Evolutionary conservation across 2,888 invertebrate species (phyloP).

Genomic region (Drosophila sordidula): DNA sequence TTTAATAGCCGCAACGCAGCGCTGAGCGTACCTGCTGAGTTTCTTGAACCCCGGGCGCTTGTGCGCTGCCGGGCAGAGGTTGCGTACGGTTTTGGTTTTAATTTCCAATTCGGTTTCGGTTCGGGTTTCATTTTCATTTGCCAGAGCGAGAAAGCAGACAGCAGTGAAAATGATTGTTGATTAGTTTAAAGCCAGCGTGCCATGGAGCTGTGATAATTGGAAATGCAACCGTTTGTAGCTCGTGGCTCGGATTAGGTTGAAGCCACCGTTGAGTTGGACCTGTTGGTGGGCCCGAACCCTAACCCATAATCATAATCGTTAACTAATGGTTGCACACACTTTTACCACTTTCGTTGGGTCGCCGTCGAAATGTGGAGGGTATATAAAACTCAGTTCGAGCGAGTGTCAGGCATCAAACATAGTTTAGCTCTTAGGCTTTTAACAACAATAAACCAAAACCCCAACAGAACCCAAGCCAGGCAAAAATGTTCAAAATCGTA

Average conservation of each 20-base stretch:
- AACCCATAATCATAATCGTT: slow-evolving; percentile 52
- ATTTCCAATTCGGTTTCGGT: slow-evolving; percentile 21
- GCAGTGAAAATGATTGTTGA: slow-evolving; percentile 55
- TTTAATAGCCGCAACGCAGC: slow-evolving; percentile 51
- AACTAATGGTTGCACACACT: slow-evolving; percentile 60
- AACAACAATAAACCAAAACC: slow-evolving; percentile 54
- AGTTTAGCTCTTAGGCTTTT: slow-evolving; percentile 72
- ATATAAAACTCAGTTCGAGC: slow-evolving; percentile 60
- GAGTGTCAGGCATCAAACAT: slow-evolving; percentile 64
- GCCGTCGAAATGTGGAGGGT: slow-evolving; percentile 30
- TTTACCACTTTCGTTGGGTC: slow-evolving; percentile 61
- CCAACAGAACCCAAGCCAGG: slow-evolving; percentile 48
- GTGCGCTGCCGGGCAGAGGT: slow-evolving; percentile 28
- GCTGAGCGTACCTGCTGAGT: slow-evolving; percentile 41
- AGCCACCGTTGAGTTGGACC: neutral
- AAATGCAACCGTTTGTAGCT: slow-evolving; percentile 69
- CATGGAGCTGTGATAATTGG: slow-evolving; percentile 68
- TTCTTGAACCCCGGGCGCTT: slow-evolving; percentile 61
- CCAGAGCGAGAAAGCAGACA: slow-evolving; percentile 35
- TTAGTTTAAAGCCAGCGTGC: slow-evolving; percentile 28
- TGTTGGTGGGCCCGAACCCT: slow-evolving; percentile 31
- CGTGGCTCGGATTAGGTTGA: slow-evolving; percentile 39
- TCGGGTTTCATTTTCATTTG: slow-evolving; percentile 45
- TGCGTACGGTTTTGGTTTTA: slow-evolving; percentile 25
- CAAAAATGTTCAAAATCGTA: slow-evolving; percentile 80